Evolutionary conservation across 1,140 invertebrate genomes (phyloP).

Genomic region (Lepidostoma basale): DNA sequence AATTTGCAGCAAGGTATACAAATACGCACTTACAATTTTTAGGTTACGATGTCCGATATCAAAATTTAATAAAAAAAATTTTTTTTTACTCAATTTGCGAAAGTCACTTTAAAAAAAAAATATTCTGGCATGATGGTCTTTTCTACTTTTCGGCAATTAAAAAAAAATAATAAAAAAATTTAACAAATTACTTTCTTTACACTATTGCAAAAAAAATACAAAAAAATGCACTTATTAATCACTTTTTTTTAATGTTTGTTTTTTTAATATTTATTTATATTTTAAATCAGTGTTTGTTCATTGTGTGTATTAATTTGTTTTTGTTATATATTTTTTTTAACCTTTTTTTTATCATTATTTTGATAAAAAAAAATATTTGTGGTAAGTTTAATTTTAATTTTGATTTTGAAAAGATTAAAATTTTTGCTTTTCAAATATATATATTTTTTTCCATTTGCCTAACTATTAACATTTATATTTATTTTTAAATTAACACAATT

Average conservation of each 20-base stretch:
- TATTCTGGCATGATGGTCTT: slow-evolving; percentile 14
- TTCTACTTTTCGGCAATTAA: background rate
- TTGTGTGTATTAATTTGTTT: slow-evolving; percentile 21
- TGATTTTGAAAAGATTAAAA: too few species aligned
- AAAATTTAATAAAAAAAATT: slow-evolving; percentile 2
- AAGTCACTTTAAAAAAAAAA: slow-evolving; percentile 44
- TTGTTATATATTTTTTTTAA: slow-evolving; percentile 14
- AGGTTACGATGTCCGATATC: slow-evolving; percentile 18
- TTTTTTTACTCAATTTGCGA: slow-evolving; percentile 39
- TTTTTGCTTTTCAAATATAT: too few species aligned
- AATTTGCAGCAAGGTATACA: slow-evolving; percentile 58
- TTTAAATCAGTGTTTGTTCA: slow-evolving; percentile 30
- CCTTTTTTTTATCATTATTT: background rate
- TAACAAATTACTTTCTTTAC: background rate
- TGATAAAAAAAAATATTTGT: background rate
- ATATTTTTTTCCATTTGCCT: too few species aligned
- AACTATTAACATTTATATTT: too few species aligned
- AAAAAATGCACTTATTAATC: too few species aligned
- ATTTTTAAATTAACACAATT: too few species aligned
- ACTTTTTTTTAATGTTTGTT: too few species aligned
- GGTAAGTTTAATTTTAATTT: too few species aligned
- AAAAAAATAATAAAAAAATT: slow-evolving; percentile 11
- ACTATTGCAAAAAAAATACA: background rate
- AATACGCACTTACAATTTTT: background rate
- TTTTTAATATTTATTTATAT: too few species aligned